Conservation (phyloP, 2,888 invertebrate genomes). For the Brenthis hecate region DNA sequence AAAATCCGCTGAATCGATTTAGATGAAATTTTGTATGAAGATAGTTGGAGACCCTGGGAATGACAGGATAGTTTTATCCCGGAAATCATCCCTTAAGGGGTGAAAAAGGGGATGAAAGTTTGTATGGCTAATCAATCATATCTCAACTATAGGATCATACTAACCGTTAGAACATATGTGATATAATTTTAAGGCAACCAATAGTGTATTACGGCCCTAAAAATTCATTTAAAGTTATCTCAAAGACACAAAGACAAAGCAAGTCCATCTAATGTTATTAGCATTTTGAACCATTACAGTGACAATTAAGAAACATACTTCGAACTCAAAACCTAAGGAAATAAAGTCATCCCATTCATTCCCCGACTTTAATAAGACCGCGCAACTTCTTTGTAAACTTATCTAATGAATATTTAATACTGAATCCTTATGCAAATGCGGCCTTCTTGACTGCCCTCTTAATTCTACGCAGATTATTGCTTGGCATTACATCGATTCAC, state of each 20-base stretch:
- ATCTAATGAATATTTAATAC: slow-evolving; percentile 65
- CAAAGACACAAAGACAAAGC: background rate
- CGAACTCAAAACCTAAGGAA: slow-evolving; percentile 15
- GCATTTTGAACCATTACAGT: slow-evolving; percentile 5
- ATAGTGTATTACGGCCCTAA: too few species aligned
- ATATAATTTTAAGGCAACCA: too few species aligned
- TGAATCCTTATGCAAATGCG: slow-evolving; percentile 60
- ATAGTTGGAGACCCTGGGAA: too few species aligned
- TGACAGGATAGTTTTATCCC: too few species aligned
- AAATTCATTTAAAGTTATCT: too few species aligned
- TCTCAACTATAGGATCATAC: too few species aligned
- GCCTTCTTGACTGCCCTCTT: slow-evolving; percentile 43
- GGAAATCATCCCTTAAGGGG: too few species aligned
- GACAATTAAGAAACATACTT: slow-evolving; percentile 16
- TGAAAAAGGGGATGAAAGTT: too few species aligned
- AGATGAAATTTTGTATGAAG: too few species aligned
- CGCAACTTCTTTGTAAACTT: slow-evolving; percentile 52
- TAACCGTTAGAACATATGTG: too few species aligned
- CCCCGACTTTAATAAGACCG: slow-evolving; percentile 37
- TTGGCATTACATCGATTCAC: slow-evolving; percentile 2
- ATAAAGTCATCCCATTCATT: slow-evolving; percentile 27
- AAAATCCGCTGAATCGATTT: too few species aligned
- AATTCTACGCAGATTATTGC: slow-evolving; percentile 19
- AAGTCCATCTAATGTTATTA: background rate
- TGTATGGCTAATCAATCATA: too few species aligned